A percentile compares a stretch with the other conserved stretches of the same genome.
phyloP scores from a whole-genome alignment of 2,113 vertebrate genomes.

The Romanogobio albipinnatus region DNA sequence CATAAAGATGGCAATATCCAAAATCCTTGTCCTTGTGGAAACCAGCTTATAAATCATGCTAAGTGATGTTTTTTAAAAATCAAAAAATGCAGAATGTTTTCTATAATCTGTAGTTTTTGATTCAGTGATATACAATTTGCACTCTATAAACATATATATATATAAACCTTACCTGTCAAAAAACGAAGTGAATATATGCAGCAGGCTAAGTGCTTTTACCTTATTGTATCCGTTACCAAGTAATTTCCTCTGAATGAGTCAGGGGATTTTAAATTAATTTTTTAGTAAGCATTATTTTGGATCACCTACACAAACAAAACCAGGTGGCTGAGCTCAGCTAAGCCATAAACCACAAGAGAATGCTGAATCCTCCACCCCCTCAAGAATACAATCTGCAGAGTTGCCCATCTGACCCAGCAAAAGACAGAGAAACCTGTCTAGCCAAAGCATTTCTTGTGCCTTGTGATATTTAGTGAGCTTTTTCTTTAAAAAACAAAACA shows the following conservation, averaged over 20 bases:
- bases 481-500: not conserved
- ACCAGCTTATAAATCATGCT: no score
- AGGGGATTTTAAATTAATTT: constrained; percentile 11
- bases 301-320: constrained; percentile 29
- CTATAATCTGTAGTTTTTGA: no score
- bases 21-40: no score
- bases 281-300: constrained; percentile 21
- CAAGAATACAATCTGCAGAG: constrained; percentile 12
- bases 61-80: no score
- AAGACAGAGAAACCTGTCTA: constrained; percentile 7
- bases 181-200: not conserved
- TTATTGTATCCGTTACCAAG: not conserved
- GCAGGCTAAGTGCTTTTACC: not conserved
- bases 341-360: constrained; percentile 35
- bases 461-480: constrained; percentile 11
- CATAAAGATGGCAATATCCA: no score
- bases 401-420: constrained; percentile 16
- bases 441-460: not conserved
- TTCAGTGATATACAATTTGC: no score
- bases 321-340: constrained; percentile 34
- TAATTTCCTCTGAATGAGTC: constrained; percentile 4
- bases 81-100: no score
- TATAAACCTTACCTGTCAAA: not conserved
- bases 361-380: constrained; percentile 24
- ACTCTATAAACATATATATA: no score